Evolutionary conservation across 2,797 vertebrate genomes (phyloP).

Genomic region (Alcedo atthis): DNA sequence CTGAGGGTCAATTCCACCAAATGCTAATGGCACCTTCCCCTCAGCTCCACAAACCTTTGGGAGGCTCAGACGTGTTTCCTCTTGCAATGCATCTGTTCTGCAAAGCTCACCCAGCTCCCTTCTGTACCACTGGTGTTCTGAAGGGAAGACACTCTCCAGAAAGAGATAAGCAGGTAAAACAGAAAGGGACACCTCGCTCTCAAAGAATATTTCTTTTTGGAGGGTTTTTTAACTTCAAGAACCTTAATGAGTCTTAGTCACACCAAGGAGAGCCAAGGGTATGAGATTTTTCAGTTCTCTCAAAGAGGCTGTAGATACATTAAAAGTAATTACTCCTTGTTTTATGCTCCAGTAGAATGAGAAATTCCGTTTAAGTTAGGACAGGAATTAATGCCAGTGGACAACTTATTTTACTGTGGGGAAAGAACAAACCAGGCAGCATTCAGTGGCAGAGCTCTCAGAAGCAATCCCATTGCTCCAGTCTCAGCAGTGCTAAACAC

Average conservation of each 20-base stretch:
- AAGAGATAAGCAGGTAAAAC: no score
- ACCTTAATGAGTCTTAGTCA: background rate
- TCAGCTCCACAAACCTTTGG: background rate
- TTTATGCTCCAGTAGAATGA: conserved; percentile 54
- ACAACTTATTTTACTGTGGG: background rate
- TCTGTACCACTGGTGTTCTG: rapidly evolving
- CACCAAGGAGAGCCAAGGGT: conserved; percentile 62
- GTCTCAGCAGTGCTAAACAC: rapidly evolving
- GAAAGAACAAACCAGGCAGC: background rate
- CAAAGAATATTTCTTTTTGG: background rate
- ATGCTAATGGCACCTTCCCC: rapidly evolving
- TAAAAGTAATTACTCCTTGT: conserved; percentile 43
- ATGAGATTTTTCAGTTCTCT: background rate
- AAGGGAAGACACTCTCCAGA: background rate
- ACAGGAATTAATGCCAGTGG: background rate
- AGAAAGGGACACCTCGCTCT: background rate
- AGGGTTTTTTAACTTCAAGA: background rate
- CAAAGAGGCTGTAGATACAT: conserved; percentile 16
- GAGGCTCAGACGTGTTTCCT: rapidly evolving
- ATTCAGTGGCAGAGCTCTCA: background rate
- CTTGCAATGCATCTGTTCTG: rapidly evolving
- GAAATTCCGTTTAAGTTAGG: conserved; percentile 1
- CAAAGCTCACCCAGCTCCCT: no score
- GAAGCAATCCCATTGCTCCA: background rate
- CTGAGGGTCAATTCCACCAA: rapidly evolving